A percentile compares a stretch with the other conserved stretches of the same genome.
These are phyloP conservation scores for Pardosa pseudoannulata DNA, from an alignment of 2,888 invertebrate genomes.

Conservation along the genomic window DNA sequence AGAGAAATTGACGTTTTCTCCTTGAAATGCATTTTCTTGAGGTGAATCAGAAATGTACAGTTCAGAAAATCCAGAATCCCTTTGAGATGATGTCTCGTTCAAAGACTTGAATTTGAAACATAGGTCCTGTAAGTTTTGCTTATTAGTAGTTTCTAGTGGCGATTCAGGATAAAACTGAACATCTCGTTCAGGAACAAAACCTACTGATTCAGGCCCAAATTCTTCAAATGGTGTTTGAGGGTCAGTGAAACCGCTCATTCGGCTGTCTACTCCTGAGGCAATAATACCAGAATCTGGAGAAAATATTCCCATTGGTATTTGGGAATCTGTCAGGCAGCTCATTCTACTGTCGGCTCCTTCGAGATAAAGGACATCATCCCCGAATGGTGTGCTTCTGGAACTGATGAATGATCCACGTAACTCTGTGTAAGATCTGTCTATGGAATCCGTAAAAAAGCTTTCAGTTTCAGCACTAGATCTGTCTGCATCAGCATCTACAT, in stretches of 20 bases:
- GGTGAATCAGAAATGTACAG: conserved; percentile 30
- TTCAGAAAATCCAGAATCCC: conserved; percentile 64
- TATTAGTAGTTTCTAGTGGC: background rate
- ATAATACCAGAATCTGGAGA: background rate
- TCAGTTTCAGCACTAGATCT: conserved; percentile 41
- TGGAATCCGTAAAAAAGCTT: conserved; percentile 42
- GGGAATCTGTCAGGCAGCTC: background rate
- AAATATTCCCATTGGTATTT: background rate
- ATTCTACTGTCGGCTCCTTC: background rate
- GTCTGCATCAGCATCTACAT: conserved; percentile 51
- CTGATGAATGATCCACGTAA: conserved; percentile 17
- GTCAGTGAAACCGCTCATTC: background rate
- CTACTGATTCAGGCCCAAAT: background rate
- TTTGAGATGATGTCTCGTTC: conserved; percentile 33
- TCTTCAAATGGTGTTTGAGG: background rate
- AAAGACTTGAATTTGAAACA: conserved; percentile 46
- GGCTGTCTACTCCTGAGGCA: background rate
- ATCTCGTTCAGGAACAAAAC: background rate
- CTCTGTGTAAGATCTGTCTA: conserved; percentile 29
- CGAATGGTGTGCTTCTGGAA: conserved; percentile 31
- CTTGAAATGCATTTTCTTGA: background rate
- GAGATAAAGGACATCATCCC: background rate
- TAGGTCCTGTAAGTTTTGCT: background rate
- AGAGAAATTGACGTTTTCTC: background rate
- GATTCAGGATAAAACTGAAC: background rate